These are phyloP conservation scores for Lycodopsis pacificus DNA, from an alignment of 2,797 vertebrate species.

Conservation along the genomic window DNA sequence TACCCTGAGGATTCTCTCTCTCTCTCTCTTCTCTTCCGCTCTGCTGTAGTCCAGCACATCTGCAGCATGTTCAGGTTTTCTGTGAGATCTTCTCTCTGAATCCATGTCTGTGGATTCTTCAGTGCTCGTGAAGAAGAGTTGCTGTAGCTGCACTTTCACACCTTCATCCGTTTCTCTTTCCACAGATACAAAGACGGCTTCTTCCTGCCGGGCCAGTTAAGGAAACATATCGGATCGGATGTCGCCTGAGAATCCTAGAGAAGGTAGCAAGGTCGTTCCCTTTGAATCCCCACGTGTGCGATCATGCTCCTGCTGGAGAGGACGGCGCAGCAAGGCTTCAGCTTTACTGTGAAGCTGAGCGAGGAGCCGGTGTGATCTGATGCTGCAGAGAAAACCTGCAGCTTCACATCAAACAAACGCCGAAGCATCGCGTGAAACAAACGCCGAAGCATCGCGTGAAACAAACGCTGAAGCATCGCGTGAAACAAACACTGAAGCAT, in stretches of 20 bases:
- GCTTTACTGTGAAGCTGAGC: slow-evolving; percentile 4
- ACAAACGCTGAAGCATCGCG: background rate
- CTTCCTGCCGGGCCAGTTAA: slow-evolving; percentile 75
- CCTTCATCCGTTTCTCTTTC: slow-evolving; percentile 9
- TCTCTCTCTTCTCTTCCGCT: background rate
- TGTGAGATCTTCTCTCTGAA: background rate
- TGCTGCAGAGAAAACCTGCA: background rate
- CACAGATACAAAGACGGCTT: slow-evolving; percentile 65
- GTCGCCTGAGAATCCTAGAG: slow-evolving; percentile 24
- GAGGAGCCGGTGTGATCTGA: background rate
- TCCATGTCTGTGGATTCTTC: background rate
- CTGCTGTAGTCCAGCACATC: background rate
- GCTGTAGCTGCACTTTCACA: slow-evolving; percentile 32
- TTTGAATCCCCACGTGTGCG: slow-evolving; percentile 2
- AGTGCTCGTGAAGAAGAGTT: background rate
- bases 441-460: background rate
- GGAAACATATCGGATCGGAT: slow-evolving; percentile 3
- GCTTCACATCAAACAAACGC: background rate
- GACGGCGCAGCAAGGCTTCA: slow-evolving; percentile 5
- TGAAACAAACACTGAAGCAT: background rate
- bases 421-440: background rate
- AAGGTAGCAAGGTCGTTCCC: slow-evolving; percentile 43
- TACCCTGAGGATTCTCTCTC: background rate
- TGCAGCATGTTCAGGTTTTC: background rate
- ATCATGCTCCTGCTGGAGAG: background rate